These are phyloP conservation scores for Drosophila serrata DNA, from an alignment of 1,140 invertebrate genomes.

Conservation along the genomic window DNA sequence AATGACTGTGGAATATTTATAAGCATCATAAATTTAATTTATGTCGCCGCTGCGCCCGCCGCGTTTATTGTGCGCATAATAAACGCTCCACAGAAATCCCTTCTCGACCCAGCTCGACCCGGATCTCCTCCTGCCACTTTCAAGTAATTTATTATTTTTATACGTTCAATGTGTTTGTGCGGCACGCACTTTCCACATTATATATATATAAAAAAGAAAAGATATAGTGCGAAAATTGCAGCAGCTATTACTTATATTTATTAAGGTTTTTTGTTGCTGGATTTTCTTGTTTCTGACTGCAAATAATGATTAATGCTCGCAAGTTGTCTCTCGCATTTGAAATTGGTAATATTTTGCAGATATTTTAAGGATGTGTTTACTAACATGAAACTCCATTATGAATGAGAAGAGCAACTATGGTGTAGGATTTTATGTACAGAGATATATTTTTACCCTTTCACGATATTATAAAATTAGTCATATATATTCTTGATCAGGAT, in stretches of 20 bases:
- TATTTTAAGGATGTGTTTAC: too few species aligned
- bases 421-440: too few species aligned
- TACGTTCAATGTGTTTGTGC: slow-evolving; percentile 52
- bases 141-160: slow-evolving; percentile 53
- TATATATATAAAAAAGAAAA: slow-evolving; percentile 56
- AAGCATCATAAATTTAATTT: slow-evolving; percentile 82
- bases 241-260: slow-evolving; percentile 62
- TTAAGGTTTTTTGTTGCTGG: slow-evolving; percentile 35
- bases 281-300: slow-evolving; percentile 34
- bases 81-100: slow-evolving; percentile 82
- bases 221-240: slow-evolving; percentile 64
- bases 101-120: slow-evolving; percentile 49
- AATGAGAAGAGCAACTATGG: neutral
- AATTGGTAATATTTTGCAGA: neutral
- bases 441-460: too few species aligned
- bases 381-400: neutral
- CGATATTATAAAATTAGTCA: too few species aligned
- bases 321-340: neutral
- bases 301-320: slow-evolving; percentile 31
- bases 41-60: slow-evolving; percentile 48
- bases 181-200: slow-evolving; percentile 54
- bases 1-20: slow-evolving; percentile 78
- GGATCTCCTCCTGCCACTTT: slow-evolving; percentile 3
- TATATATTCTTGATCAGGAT: too few species aligned
- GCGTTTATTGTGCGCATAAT: slow-evolving; percentile 83